phyloP scores from a whole-genome alignment of 2,888 invertebrate species.

The Monochamus alternatus region DNA sequence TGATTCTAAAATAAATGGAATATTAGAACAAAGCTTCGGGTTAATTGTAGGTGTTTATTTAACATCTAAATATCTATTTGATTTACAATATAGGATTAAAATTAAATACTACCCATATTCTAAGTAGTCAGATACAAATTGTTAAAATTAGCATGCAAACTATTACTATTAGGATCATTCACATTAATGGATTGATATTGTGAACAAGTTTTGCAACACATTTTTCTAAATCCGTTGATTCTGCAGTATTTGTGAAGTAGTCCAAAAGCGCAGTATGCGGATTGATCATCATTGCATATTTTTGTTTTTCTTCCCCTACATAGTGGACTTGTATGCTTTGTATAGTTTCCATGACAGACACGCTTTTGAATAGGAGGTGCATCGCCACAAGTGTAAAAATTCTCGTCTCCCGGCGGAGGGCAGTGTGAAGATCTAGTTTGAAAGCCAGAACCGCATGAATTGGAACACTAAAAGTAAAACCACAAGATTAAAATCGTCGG shows the following conservation, averaged over 20 bases:
- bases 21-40: too few species aligned
- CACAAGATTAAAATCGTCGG: too few species aligned
- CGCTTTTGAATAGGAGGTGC: constrained; percentile 73
- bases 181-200: background rate
- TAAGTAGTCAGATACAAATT: background rate
- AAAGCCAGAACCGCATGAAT: constrained; percentile 76
- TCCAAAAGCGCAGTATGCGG: constrained; percentile 74
- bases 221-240: constrained; percentile 72
- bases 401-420: constrained; percentile 71
- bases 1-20: too few species aligned
- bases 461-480: constrained; percentile 74
- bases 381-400: constrained; percentile 73
- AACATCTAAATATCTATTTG: too few species aligned
- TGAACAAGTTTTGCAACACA: constrained; percentile 76
- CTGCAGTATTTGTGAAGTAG: constrained; percentile 64
- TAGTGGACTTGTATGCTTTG: constrained; percentile 56
- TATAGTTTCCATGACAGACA: constrained; percentile 70
- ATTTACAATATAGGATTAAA: too few species aligned
- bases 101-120: background rate
- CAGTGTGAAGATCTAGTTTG: constrained; percentile 74
- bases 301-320: constrained; percentile 61
- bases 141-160: background rate
- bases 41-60: too few species aligned
- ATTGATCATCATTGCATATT: constrained; percentile 62
- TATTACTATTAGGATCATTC: background rate